phyloP scores from a whole-genome alignment of 2,113 vertebrate genomes.

The Pongo abelii region DNA sequence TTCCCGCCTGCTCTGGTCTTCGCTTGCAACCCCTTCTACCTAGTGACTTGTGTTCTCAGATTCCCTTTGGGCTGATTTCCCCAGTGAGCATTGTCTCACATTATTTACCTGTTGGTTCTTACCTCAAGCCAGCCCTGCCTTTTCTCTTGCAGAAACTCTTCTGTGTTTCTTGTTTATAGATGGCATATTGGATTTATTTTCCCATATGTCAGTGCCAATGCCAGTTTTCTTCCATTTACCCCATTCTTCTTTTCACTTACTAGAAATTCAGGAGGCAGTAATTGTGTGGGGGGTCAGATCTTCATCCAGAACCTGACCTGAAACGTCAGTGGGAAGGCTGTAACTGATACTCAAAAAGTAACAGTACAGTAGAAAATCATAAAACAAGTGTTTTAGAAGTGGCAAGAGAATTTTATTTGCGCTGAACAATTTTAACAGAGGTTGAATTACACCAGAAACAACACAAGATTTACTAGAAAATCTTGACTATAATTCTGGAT shows the following conservation, averaged over 20 bases:
- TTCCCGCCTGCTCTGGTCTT: not conserved
- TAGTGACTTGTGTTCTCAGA: accelerated
- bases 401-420: not conserved
- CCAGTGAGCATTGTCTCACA: not conserved
- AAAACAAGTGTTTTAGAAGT: not conserved
- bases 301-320: not conserved
- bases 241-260: not conserved
- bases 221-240: not conserved
- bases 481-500: not conserved
- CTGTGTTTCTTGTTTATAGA: not conserved
- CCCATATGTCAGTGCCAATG: no score
- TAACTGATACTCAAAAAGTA: accelerated
- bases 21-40: not conserved
- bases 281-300: no score
- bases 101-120: not conserved
- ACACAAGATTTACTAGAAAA: not conserved
- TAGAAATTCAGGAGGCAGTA: not conserved
- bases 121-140: not conserved
- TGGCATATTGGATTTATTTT: not conserved
- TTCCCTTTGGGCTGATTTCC: not conserved
- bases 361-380: not conserved
- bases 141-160: no score
- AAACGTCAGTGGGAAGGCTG: accelerated
- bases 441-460: not conserved
- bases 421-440: not conserved